Conservation (phyloP, 1,140 invertebrate genomes). For the Camponotus floridanus region DNA sequence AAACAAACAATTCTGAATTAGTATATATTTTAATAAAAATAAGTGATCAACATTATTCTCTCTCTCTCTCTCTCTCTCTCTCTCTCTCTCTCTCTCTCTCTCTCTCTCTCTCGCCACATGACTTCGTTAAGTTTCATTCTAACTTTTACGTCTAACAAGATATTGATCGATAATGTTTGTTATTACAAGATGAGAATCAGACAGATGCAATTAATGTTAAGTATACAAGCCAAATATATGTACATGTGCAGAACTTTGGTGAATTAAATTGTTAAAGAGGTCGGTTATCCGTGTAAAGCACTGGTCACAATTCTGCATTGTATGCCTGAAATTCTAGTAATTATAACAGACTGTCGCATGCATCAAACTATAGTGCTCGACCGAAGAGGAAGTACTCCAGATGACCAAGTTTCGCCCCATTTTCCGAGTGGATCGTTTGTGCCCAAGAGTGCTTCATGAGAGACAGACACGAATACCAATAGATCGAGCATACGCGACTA, state of each 20-base stretch:
- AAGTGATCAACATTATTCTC: not conserved
- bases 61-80: too few relatives aligned
- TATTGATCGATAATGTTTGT: not conserved
- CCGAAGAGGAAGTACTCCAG: constrained; percentile 38
- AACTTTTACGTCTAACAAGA: not conserved
- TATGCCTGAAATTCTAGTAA: constrained; percentile 54
- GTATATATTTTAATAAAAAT: constrained; percentile 12
- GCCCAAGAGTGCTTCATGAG: not conserved
- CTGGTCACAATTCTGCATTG: constrained; percentile 31
- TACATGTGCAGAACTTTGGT: not conserved
- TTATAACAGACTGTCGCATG: constrained; percentile 51
- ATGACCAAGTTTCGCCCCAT: constrained; percentile 49
- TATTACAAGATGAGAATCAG: not conserved
- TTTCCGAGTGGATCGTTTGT: constrained; percentile 51
- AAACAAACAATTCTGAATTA: not conserved
- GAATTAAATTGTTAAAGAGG: constrained; percentile 30
- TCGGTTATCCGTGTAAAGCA: constrained; percentile 26
- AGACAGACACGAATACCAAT: constrained; percentile 30
- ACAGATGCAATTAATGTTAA: not conserved
- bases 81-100: not conserved
- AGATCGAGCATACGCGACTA: constrained; percentile 12
- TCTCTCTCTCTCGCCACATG: not conserved
- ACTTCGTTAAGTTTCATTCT: not conserved
- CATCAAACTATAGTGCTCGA: constrained; percentile 14
- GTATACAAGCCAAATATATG: not conserved